Evolutionary conservation across 2,888 invertebrate genomes (phyloP).

Genomic region (Cephus nigrinus): DNA sequence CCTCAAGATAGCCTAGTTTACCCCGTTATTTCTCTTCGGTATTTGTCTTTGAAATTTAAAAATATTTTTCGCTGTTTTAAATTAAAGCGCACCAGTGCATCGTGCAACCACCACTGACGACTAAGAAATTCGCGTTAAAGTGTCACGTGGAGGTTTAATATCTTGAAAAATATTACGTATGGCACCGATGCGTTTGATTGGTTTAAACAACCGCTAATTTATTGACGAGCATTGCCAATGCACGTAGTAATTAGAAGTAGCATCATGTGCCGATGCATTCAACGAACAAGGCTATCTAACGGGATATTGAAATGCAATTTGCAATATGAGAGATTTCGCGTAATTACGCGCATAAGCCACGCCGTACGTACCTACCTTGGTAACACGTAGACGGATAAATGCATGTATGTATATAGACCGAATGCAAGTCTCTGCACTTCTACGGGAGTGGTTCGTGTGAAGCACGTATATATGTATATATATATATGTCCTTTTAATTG

Average conservation of each 20-base stretch:
- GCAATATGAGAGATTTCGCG: conserved; percentile 38
- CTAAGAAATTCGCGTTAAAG: neutral
- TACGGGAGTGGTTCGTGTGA: neutral
- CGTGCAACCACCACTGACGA: neutral
- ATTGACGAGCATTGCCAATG: conserved; percentile 27
- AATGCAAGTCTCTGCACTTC: neutral
- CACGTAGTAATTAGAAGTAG: conserved; percentile 35
- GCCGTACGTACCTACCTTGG: neutral
- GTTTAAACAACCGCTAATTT: conserved; percentile 30
- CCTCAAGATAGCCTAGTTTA: neutral
- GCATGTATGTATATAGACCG: too few species aligned
- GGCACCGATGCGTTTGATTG: neutral
- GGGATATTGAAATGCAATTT: conserved; percentile 14
- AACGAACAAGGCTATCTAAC: neutral
- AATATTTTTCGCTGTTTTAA: neutral
- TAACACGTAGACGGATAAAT: neutral
- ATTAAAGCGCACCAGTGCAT: neutral
- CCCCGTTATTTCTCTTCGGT: too few species aligned
- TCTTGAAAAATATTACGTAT: neutral
- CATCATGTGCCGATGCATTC: conserved; percentile 25
- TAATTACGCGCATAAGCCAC: conserved; percentile 27
- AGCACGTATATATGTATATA: neutral
- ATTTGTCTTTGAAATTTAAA: neutral
- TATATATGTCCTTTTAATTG: neutral
- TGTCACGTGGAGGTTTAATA: neutral